A percentile compares a stretch with the other conserved stretches of the same genome.
Evolutionary conservation across 2,888 invertebrate genomes (phyloP).

Genomic region (Augochlorella aurata): DNA sequence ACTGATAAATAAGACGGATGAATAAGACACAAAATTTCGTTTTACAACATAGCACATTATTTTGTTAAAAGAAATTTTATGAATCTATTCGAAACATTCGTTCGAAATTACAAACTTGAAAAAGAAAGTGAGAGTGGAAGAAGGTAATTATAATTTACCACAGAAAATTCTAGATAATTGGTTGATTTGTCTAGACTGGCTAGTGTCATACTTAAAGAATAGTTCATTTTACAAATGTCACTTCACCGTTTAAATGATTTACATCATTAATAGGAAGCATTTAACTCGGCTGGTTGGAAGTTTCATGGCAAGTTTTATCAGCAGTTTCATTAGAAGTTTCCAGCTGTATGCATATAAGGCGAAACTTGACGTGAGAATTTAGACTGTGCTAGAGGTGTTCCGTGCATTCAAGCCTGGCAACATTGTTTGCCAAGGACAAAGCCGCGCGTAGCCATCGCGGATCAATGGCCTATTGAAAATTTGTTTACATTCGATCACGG

Average conservation of each 20-base stretch:
- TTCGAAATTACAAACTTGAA: no score
- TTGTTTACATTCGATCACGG: conserved; percentile 54
- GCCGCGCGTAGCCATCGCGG: conserved; percentile 18
- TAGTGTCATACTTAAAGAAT: background rate
- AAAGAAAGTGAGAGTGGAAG: background rate
- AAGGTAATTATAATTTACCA: background rate
- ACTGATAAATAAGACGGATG: no score
- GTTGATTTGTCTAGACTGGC: background rate
- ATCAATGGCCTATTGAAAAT: conserved; percentile 55
- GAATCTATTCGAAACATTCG: no score
- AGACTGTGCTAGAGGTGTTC: background rate
- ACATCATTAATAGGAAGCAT: conserved; percentile 9
- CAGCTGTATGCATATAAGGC: conserved; percentile 1
- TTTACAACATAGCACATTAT: no score
- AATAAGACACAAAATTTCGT: no score
- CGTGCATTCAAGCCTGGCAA: background rate
- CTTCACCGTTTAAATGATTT: conserved; percentile 8
- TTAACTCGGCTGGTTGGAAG: conserved; percentile 2
- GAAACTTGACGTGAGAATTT: conserved; percentile 18
- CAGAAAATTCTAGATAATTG: background rate
- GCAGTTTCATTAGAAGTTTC: conserved; percentile 28
- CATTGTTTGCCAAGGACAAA: conserved; percentile 46
- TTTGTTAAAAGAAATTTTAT: no score
- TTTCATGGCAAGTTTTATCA: conserved; percentile 22
- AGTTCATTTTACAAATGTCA: background rate